These are phyloP conservation scores for Sternotherus odoratus DNA, from an alignment of 2,797 vertebrate genomes.

Conservation along the genomic window DNA sequence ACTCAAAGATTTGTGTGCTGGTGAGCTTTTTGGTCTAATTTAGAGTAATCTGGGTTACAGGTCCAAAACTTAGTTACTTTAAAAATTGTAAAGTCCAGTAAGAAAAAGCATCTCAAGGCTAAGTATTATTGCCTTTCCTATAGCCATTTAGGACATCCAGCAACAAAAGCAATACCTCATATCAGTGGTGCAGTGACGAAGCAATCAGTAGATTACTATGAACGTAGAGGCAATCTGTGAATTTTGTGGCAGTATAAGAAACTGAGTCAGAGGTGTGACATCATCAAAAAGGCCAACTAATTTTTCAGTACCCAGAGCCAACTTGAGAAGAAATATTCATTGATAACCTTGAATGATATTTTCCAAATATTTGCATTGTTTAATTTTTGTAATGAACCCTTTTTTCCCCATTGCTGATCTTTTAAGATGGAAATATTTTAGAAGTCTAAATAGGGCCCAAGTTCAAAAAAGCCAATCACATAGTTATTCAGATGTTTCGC, in stretches of 20 bases:
- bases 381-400: neutral
- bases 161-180: neutral
- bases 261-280: neutral
- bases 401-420: neutral
- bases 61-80: neutral
- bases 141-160: too few species aligned
- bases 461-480: neutral
- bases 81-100: neutral
- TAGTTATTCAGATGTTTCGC: neutral
- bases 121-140: neutral
- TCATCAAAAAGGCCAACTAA: too few species aligned
- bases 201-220: neutral
- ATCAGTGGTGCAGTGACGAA: neutral
- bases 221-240: neutral
- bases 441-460: neutral
- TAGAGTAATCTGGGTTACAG: neutral
- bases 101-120: neutral
- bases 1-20: rapidly evolving
- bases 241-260: neutral
- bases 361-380: neutral
- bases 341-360: neutral
- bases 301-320: too few species aligned
- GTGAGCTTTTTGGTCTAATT: neutral
- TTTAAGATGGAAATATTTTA: too few species aligned
- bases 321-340: neutral